Evolutionary conservation across 2,797 vertebrate species (phyloP).

Genomic region (Pseudochirops corinnae): DNA sequence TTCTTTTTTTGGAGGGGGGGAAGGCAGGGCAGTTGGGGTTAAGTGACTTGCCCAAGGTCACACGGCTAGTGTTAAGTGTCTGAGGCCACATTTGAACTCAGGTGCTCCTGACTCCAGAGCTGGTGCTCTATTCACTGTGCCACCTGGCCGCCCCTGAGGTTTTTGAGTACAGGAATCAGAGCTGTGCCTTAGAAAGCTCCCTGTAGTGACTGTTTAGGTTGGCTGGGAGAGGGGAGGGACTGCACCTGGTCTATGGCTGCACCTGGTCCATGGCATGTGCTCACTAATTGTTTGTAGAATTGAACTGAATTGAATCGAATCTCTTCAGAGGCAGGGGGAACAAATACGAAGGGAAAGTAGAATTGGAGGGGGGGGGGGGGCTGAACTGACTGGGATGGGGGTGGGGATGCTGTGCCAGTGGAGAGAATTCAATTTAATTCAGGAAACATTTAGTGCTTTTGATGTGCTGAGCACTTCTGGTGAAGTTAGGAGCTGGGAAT

Average conservation of each 20-base stretch:
- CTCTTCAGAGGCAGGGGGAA: not conserved
- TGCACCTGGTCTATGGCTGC: not conserved
- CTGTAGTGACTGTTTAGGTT: not conserved
- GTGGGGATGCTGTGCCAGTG: not conserved
- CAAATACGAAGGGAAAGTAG: not conserved
- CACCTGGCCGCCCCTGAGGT: not conserved
- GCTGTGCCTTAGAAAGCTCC: not conserved
- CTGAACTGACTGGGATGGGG: not conserved
- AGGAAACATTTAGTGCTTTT: not conserved
- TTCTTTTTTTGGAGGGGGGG: too few relatives aligned
- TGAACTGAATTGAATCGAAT: constrained; percentile 1
- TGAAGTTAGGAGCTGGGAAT: not conserved
- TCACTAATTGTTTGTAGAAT: not conserved
- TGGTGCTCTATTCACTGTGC: too few relatives aligned
- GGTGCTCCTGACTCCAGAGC: too few relatives aligned
- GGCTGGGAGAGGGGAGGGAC: not conserved
- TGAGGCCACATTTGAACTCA: too few relatives aligned
- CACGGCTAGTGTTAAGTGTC: too few relatives aligned
- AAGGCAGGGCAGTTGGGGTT: too few relatives aligned
- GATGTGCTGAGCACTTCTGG: not conserved
- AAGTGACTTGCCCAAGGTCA: too few relatives aligned
- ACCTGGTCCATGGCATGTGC: not conserved
- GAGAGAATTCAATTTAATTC: not conserved
- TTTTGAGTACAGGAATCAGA: not conserved
- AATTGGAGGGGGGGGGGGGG: not conserved